Evolutionary conservation across 1,140 invertebrate species (phyloP).

Genomic region (Anastrepha ludens): DNA sequence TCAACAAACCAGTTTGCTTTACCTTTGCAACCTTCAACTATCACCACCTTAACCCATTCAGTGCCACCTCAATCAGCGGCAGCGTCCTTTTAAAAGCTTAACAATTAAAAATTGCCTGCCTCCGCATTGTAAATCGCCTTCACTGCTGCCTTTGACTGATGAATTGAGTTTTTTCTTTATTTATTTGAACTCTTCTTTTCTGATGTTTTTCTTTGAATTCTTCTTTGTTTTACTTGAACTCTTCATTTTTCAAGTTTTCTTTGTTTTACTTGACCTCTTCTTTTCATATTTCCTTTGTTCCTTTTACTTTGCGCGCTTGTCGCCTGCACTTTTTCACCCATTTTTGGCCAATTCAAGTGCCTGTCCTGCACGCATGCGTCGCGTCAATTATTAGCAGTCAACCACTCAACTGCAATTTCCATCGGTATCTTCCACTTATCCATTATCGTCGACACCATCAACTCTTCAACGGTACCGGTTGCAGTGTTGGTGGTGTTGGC

Average conservation of each 20-base stretch:
- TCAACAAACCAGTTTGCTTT: not conserved
- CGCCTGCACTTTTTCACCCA: not conserved
- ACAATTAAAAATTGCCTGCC: not conserved
- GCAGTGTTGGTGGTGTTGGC: not conserved
- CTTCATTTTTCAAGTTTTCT: not conserved
- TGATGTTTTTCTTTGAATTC: not conserved
- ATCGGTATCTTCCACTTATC: not conserved
- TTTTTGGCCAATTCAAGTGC: too few relatives aligned
- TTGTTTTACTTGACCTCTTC: not conserved
- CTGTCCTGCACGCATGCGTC: not conserved
- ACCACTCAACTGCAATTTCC: not conserved
- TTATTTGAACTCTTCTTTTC: not conserved
- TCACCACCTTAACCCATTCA: not conserved
- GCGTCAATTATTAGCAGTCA: not conserved
- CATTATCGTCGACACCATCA: slow-evolving; percentile 4
- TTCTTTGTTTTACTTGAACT: not conserved
- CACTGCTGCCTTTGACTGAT: not conserved
- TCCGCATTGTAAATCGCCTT: not conserved
- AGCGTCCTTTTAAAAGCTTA: not conserved
- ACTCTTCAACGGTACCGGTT: not conserved
- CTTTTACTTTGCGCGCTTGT: not conserved
- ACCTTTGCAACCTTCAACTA: not conserved
- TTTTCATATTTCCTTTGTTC: not conserved
- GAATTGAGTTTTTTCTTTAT: slow-evolving; percentile 2
- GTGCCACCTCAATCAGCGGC: not conserved